Evolutionary conservation across 2,888 invertebrate species (phyloP).

Genomic region (Ectobius pallidus): DNA sequence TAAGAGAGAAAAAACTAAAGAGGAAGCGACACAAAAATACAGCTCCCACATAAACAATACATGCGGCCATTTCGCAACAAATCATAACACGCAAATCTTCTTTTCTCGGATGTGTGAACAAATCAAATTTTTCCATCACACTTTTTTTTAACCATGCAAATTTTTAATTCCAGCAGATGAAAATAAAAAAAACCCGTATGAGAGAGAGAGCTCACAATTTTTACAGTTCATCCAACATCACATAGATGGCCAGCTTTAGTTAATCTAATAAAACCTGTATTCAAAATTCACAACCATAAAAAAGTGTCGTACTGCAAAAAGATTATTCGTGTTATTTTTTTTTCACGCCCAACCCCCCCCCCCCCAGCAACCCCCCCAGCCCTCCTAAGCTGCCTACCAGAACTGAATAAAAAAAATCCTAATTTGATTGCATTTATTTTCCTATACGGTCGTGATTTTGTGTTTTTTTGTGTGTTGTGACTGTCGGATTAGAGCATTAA

Average conservation of each 20-base stretch:
- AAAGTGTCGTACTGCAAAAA: slow-evolving; percentile 33
- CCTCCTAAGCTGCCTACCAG: slow-evolving; percentile 34
- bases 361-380: slow-evolving; percentile 27
- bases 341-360: too few species aligned
- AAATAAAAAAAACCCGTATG: neutral
- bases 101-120: slow-evolving; percentile 21
- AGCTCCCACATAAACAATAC: neutral
- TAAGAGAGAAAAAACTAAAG: neutral
- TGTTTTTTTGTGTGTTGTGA: slow-evolving; percentile 22
- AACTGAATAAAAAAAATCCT: slow-evolving; percentile 35
- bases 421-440: slow-evolving; percentile 39
- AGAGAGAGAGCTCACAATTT: too few species aligned
- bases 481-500: slow-evolving; percentile 20
- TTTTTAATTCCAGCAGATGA: slow-evolving; percentile 9
- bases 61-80: neutral
- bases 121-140: slow-evolving; percentile 13
- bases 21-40: neutral
- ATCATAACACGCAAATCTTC: slow-evolving; percentile 18
- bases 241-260: slow-evolving; percentile 24
- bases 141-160: neutral
- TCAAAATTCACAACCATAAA: slow-evolving; percentile 33
- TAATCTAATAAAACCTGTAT: slow-evolving; percentile 38
- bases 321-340: slow-evolving; percentile 38
- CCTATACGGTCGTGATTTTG: slow-evolving; percentile 35
- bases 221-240: neutral